A percentile compares a stretch with the other conserved stretches of the same genome.
These are phyloP conservation scores for Variabilichromis moorii DNA, from an alignment of 2,113 vertebrate genomes.

Conservation along the genomic window DNA sequence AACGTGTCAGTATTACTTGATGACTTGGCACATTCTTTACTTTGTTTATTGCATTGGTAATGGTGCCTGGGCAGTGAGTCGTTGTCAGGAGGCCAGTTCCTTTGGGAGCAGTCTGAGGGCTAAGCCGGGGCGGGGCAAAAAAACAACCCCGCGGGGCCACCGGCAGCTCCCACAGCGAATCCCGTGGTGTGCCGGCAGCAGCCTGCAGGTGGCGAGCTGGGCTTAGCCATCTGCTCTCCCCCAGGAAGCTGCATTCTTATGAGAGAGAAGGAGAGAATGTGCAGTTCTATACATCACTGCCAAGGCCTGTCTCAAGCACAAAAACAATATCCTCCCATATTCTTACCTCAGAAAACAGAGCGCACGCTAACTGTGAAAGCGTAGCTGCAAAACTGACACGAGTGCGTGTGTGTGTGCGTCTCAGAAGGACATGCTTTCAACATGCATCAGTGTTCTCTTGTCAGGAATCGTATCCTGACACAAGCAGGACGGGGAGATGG, in stretches of 20 bases:
- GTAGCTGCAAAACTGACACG: background rate
- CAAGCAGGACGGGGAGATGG: background rate
- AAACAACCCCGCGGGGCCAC: slow-evolving; percentile 43
- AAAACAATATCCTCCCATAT: background rate
- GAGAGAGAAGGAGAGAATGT: slow-evolving; percentile 54
- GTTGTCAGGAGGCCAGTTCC: slow-evolving; percentile 49
- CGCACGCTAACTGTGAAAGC: background rate
- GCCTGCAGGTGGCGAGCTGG: slow-evolving; percentile 70
- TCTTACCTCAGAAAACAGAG: background rate
- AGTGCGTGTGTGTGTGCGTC: background rate
- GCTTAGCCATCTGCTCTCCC: slow-evolving; percentile 73
- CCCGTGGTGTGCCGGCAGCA: slow-evolving; percentile 43
- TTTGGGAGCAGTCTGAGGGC: slow-evolving; percentile 13
- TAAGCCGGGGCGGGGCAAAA: slow-evolving; percentile 18
- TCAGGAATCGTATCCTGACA: slow-evolving; percentile 21
- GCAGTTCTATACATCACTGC: slow-evolving; percentile 61
- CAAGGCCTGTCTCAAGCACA: slow-evolving; percentile 23
- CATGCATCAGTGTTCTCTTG: slow-evolving; percentile 39
- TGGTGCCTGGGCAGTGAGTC: slow-evolving; percentile 54
- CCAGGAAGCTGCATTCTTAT: slow-evolving; percentile 63
- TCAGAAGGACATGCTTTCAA: slow-evolving; percentile 31
- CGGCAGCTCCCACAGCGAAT: slow-evolving; percentile 42
- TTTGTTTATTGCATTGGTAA: slow-evolving; percentile 71
- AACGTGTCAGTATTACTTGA: slow-evolving; percentile 54
- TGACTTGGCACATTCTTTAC: slow-evolving; percentile 68